These are phyloP conservation scores for Channa maculata DNA, from an alignment of 2,113 vertebrate genomes.

Conservation along the genomic window DNA sequence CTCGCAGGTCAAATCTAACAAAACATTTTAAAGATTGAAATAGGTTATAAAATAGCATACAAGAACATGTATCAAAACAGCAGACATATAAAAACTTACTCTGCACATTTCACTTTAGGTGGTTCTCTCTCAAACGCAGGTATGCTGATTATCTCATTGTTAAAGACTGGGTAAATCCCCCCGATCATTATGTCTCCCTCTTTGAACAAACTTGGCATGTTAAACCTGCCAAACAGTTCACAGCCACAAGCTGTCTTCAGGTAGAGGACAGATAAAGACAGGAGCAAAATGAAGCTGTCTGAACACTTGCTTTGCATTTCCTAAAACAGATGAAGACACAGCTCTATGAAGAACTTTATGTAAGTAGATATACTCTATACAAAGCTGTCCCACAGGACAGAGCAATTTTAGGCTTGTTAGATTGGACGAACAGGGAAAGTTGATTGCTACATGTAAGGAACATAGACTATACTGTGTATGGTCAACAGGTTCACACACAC, in stretches of 20 bases:
- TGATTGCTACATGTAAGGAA: too few species aligned
- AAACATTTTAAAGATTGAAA: neutral
- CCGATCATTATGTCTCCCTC: conserved; percentile 83
- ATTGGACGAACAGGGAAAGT: too few species aligned
- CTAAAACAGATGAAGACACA: neutral
- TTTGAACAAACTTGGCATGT: conserved; percentile 73
- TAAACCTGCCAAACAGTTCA: conserved; percentile 64
- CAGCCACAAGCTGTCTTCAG: conserved; percentile 62
- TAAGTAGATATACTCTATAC: too few species aligned
- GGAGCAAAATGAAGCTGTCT: neutral
- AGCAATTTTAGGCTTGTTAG: too few species aligned
- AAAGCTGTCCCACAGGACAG: neutral
- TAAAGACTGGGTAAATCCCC: conserved; percentile 83
- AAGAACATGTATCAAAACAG: neutral
- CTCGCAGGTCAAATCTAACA: conserved; percentile 81
- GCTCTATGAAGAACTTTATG: conserved; percentile 35
- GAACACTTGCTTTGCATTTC: conserved; percentile 51
- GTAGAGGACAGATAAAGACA: conserved; percentile 41
- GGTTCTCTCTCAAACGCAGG: conserved; percentile 64
- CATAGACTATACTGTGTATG: too few species aligned
- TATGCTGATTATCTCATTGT: conserved; percentile 72
- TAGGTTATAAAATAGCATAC: neutral
- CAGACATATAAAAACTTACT: conserved; percentile 65
- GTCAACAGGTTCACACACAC: too few species aligned
- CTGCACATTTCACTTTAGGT: conserved; percentile 60